These are phyloP conservation scores for Sebastes aleutianus DNA, from an alignment of 2,797 vertebrate species.

Conservation along the genomic window DNA sequence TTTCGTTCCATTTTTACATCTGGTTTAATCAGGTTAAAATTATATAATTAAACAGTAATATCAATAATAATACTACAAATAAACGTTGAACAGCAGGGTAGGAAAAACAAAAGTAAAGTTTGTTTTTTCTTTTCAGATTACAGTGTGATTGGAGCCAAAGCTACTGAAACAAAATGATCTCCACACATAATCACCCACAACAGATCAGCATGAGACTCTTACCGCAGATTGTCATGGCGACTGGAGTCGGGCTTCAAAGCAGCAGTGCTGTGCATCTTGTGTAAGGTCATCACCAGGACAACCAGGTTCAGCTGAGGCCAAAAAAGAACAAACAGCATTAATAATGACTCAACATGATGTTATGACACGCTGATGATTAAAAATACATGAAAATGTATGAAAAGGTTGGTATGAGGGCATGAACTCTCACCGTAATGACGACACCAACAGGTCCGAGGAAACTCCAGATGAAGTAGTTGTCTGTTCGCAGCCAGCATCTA, in stretches of 20 bases:
- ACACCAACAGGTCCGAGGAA: conserved; percentile 91
- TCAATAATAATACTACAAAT: background rate
- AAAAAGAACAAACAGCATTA: background rate
- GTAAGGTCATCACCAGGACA: conserved; percentile 91
- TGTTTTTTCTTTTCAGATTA: background rate
- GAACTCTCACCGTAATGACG: conserved; percentile 86
- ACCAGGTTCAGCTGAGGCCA: conserved; percentile 86
- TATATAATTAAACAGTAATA: background rate
- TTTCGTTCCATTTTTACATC: background rate
- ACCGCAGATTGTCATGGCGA: conserved; percentile 94
- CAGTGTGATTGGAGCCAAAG: background rate
- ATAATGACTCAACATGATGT: background rate
- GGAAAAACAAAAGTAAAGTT: background rate
- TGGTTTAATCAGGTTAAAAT: background rate
- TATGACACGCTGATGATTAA: background rate
- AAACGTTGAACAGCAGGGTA: background rate
- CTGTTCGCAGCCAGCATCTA: conserved; percentile 92
- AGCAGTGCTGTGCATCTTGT: conserved; percentile 91
- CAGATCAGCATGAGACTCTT: conserved; percentile 46
- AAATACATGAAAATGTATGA: background rate
- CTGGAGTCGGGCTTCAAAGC: conserved; percentile 93
- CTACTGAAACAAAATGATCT: background rate
- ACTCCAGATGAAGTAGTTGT: conserved; percentile 95
- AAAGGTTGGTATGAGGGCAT: background rate
- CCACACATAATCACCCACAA: background rate